These are phyloP conservation scores for Darevskia nairensis DNA, from an alignment of 2,797 vertebrate genomes.

Conservation along the genomic window DNA sequence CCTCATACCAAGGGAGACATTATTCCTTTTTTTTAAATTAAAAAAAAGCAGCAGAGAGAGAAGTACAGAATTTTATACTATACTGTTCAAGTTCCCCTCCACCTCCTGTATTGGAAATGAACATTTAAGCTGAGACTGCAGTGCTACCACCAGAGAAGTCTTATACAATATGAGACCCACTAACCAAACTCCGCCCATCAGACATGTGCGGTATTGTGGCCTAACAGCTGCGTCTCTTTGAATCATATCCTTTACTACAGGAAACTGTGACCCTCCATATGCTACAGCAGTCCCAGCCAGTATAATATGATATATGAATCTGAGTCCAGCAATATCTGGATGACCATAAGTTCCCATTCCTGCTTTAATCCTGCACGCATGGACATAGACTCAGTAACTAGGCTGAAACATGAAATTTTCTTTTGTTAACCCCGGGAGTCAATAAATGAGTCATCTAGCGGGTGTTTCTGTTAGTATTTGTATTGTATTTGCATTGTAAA, in stretches of 20 bases:
- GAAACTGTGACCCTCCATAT: background rate
- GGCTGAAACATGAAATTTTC: background rate
- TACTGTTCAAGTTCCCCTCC: constrained; percentile 1
- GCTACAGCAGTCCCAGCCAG: too few relatives aligned
- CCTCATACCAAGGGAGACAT: constrained; percentile 46
- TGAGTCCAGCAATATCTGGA: too few relatives aligned
- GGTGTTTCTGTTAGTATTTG: background rate
- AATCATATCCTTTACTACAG: constrained; percentile 4
- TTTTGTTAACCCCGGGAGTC: background rate
- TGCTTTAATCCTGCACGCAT: background rate
- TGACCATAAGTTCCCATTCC: too few relatives aligned
- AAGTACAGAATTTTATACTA: constrained; percentile 46
- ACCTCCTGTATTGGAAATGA: background rate
- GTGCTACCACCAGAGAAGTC: constrained; percentile 6
- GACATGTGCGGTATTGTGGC: background rate
- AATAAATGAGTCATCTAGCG: background rate
- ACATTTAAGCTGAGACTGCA: constrained; percentile 29
- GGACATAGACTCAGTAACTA: background rate
- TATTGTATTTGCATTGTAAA: too few relatives aligned
- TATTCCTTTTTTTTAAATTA: background rate
- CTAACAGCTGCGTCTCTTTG: background rate
- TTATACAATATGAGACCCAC: background rate
- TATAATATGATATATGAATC: too few relatives aligned
- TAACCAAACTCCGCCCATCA: background rate
- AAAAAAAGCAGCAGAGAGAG: constrained; percentile 48